Percentiles rank a stretch among this genome's conserved stretches.
Evolutionary conservation across 2,888 invertebrate species (phyloP).

Genomic region (Callyntrura guangdongensis): DNA sequence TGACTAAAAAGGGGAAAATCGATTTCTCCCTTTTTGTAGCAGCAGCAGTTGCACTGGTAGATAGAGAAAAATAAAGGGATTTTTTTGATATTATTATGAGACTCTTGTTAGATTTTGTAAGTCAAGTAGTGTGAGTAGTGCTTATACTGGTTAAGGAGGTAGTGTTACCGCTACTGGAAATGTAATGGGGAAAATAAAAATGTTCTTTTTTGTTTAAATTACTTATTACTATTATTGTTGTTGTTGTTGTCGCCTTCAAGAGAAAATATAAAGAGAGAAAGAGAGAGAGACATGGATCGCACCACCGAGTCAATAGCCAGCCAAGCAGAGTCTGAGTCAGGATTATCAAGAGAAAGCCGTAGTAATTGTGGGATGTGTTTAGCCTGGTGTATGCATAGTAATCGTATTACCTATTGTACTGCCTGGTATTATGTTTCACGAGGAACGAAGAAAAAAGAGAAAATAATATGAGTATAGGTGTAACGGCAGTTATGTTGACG

Average conservation of each 20-base stretch:
- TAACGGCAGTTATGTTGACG: too few relatives aligned
- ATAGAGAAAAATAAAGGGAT: too few relatives aligned
- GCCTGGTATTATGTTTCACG: neutral
- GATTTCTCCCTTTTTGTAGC: conserved; percentile 39
- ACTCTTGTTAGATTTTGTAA: neutral
- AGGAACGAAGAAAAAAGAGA: too few relatives aligned
- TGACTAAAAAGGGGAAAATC: conserved; percentile 51
- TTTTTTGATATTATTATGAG: conserved; percentile 13
- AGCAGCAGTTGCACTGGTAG: too few relatives aligned
- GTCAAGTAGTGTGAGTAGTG: neutral
- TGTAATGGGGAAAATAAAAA: conserved; percentile 16
- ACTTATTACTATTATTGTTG: neutral
- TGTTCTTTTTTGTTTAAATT: conserved; percentile 12
- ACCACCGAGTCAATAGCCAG: conserved; percentile 12
- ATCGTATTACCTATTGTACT: conserved; percentile 18
- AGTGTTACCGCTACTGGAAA: neutral
- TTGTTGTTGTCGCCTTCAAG: too few relatives aligned
- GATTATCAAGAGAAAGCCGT: neutral
- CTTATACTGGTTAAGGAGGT: conserved; percentile 20
- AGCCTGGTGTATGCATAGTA: neutral
- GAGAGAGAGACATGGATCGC: too few relatives aligned
- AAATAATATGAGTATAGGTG: too few relatives aligned
- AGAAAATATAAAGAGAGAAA: neutral
- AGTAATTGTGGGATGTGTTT: neutral
- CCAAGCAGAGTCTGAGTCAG: neutral